Conservation (phyloP, 2,888 invertebrate species). For the Mythimna albipuncta region DNA sequence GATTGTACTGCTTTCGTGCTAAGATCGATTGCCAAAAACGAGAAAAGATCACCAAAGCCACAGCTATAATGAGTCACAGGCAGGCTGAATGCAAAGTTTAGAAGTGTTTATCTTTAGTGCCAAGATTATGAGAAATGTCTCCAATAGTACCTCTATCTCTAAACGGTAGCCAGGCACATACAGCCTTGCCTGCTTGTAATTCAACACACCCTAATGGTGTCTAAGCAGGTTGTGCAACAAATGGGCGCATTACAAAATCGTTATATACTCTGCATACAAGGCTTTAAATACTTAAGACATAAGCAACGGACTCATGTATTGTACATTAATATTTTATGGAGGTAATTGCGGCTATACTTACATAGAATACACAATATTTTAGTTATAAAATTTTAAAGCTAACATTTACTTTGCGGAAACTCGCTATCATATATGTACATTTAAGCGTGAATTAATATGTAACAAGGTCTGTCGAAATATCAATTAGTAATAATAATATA, state of each 20-base stretch:
- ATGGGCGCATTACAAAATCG: constrained; percentile 40
- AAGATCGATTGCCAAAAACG: no score
- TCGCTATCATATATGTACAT: constrained; percentile 13
- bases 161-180: constrained; percentile 18
- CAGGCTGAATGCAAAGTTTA: background rate
- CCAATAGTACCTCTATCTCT: background rate
- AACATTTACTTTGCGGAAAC: constrained; percentile 22
- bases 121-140: background rate
- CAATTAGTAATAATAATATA: constrained; percentile 19
- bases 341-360: constrained; percentile 39
- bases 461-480: constrained; percentile 19
- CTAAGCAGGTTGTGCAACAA: constrained; percentile 44
- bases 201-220: constrained; percentile 49
- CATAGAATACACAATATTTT: constrained; percentile 34
- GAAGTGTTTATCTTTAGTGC: background rate
- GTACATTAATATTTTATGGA: constrained; percentile 42
- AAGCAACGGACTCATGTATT: constrained; percentile 23
- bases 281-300: constrained; percentile 22
- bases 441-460: constrained; percentile 5
- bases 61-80: background rate
- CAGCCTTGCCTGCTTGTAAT: constrained; percentile 40
- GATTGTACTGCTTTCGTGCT: background rate
- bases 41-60: background rate
- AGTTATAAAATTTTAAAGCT: constrained; percentile 17
- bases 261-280: constrained; percentile 44